Evolutionary conservation across 1,140 invertebrate genomes (phyloP), one percentile per base, ranked within the genome.

Genomic region (Dendrolimus punctatus): DNA sequence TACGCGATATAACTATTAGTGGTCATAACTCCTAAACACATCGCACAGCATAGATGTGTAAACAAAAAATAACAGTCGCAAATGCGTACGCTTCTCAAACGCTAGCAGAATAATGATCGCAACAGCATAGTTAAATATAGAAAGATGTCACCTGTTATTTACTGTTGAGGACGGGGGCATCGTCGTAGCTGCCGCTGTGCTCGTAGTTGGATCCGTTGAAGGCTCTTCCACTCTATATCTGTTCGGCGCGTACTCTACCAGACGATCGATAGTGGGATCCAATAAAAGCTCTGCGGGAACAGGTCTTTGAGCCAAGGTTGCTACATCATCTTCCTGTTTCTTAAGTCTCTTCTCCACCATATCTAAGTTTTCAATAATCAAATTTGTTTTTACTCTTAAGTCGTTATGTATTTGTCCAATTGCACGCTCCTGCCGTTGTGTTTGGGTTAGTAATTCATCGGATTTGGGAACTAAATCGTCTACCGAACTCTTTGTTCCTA

Each of bases 321-420:
- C 91, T 8, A 93, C 91, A 46, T 94, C 93, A 62, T 93, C 92
- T 65, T 94, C 94, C 66, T 95, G 93, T 73, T 95, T 95, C 80
- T 94, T 95, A 38, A 96, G 76, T 41, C 93, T 88, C 60, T 93
- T 94, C 70, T 96, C 94, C 6, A 96, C 94, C 79, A 94, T 93
- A 71, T 94, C 93, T 53, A 96, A 86, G 73, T 96, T 96, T 55
- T 94, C 93, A 23, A 96, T 96, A 48, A 96, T 96, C 58, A 95
- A 91, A 73, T 96, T 95, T 0, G 94, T 93, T 79, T 95, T 95
- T 0, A 91, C 80, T 55, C 92, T 89, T 6, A 96, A 81, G 78
- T 96, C 95, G 38, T 92, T 92, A 73, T 96, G 94, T 51, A 96
- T 95, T 80, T 95, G 94, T 43, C 90, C 94, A 61, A 96, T 96